A percentile compares a stretch with the other conserved stretches of the same genome.
These are phyloP conservation scores for Lasioglossum marginatum DNA, from an alignment of 2,888 invertebrate species.

Conservation along the genomic window DNA sequence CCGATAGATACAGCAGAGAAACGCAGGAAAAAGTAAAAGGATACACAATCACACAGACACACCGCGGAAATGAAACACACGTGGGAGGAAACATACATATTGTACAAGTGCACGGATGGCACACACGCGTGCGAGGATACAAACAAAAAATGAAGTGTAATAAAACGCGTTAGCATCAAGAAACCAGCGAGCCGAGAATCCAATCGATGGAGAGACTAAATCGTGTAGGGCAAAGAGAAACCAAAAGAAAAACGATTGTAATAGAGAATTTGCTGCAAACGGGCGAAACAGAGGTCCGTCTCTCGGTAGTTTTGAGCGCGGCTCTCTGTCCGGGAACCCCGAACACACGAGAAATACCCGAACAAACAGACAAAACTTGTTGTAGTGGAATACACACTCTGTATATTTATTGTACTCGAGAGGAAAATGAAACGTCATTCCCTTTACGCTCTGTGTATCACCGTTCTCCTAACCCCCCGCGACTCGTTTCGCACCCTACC, in stretches of 20 bases:
- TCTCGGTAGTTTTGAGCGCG: constrained; percentile 49
- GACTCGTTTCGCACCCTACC: constrained; percentile 37
- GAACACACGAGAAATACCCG: constrained; percentile 19
- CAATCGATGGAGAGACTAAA: constrained; percentile 11
- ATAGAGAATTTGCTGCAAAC: constrained; percentile 7
- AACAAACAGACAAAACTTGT: constrained; percentile 44
- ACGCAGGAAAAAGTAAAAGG: background rate
- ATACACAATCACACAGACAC: background rate
- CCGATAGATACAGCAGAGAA: constrained; percentile 40
- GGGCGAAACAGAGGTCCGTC: constrained; percentile 44
- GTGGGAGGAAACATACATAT: background rate
- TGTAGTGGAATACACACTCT: constrained; percentile 57
- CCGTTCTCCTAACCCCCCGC: constrained; percentile 9
- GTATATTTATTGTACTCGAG: constrained; percentile 71
- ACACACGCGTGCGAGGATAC: background rate
- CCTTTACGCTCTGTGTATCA: constrained; percentile 59
- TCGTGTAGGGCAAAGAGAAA: constrained; percentile 5
- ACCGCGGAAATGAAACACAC: background rate
- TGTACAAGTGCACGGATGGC: background rate
- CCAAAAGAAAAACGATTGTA: background rate
- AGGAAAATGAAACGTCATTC: constrained; percentile 51
- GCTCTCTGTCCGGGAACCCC: constrained; percentile 25
- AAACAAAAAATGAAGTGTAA: background rate
- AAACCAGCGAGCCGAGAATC: constrained; percentile 23
- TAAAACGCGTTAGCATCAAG: constrained; percentile 11